Percentiles rank a stretch among this genome's conserved stretches.
These are phyloP conservation scores for Meandrina meandrites DNA, from an alignment of 92 coral and sea anemone species.

Conservation along the genomic window DNA sequence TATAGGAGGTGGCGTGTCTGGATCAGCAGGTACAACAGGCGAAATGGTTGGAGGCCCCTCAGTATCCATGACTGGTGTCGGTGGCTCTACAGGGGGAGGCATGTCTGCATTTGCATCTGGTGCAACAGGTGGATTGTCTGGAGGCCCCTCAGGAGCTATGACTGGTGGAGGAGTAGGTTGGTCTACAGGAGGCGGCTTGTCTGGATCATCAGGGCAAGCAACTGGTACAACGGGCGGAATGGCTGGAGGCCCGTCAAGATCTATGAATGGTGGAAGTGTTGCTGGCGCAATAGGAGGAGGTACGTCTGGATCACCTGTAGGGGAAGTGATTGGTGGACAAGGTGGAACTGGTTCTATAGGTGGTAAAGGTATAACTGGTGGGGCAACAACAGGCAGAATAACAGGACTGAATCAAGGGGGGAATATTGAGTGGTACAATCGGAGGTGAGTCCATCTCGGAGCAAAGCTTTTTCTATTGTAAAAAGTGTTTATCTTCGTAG, in stretches of 20 bases:
- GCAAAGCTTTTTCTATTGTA: too few species aligned
- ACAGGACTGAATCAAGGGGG: too few species aligned
- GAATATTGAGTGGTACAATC: too few species aligned
- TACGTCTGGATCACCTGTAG: background rate
- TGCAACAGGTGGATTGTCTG: background rate
- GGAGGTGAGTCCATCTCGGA: too few species aligned
- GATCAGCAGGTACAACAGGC: background rate
- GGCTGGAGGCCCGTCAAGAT: background rate
- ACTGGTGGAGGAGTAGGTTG: slow-evolving; percentile 20
- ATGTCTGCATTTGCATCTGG: background rate
- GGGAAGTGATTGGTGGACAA: too few species aligned
- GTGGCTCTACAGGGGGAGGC: background rate
- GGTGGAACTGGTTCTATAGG: too few species aligned
- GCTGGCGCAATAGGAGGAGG: background rate
- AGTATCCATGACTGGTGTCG: background rate
- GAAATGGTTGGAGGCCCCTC: background rate
- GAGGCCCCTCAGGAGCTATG: background rate
- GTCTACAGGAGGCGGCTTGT: background rate
- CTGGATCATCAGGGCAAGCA: background rate
- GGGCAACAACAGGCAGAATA: too few species aligned
- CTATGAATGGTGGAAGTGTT: background rate
- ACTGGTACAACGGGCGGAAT: background rate
- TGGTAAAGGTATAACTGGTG: too few species aligned
- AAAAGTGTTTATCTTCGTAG: too few species aligned
- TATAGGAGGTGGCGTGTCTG: background rate